A percentile compares a stretch with the other conserved stretches of the same genome.
These are phyloP conservation scores for Pardalotus punctatus DNA, from an alignment of 2,113 vertebrate genomes.

Conservation along the genomic window DNA sequence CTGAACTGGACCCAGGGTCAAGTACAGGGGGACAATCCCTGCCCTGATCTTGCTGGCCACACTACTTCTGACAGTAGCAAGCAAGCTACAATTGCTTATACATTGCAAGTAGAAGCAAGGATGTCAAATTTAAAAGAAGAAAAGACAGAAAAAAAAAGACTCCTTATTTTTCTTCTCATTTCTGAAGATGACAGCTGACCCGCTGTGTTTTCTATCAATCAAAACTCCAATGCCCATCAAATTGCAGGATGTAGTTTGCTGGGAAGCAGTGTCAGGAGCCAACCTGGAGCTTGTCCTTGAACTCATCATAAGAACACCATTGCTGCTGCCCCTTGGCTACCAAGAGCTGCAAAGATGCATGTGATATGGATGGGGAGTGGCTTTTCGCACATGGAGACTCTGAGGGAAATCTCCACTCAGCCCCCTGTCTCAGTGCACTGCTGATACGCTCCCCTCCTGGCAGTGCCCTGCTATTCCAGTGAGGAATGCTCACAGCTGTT, in stretches of 20 bases:
- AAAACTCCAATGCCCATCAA: background rate
- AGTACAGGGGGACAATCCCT: background rate
- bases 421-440: background rate
- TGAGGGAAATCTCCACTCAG: background rate
- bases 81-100: too few relatives aligned
- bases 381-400: background rate
- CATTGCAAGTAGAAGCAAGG: background rate
- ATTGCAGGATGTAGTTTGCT: background rate
- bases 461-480: background rate
- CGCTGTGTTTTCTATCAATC: background rate
- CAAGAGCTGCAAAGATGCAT: background rate
- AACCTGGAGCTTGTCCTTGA: background rate
- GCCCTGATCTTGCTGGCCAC: background rate
- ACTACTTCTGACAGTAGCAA: background rate
- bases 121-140: background rate
- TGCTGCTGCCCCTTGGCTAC: background rate
- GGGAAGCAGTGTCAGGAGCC: background rate
- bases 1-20: background rate
- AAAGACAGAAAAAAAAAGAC: background rate
- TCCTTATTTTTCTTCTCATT: background rate
- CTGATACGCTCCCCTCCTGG: background rate
- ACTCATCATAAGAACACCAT: fast-evolving
- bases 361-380: background rate
- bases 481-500: background rate
- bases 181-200: background rate